Conservation (phyloP, 1,140 invertebrate genomes). For the Mercenaria mercenaria region DNA sequence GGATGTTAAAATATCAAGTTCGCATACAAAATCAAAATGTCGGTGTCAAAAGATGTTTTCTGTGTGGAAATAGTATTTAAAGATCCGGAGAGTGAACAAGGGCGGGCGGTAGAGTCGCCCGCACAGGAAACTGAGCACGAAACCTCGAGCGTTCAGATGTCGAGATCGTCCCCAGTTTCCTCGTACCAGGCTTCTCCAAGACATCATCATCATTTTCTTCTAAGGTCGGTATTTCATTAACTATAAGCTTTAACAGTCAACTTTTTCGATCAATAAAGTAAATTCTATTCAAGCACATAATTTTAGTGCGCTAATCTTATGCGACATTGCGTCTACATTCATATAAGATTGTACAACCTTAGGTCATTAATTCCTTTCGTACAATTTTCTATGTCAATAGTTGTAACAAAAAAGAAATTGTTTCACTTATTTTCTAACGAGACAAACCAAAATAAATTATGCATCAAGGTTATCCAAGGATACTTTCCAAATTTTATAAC, state of each 20-base stretch:
- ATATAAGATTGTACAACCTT: not conserved
- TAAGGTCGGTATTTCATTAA: conserved; percentile 29
- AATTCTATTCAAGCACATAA: too few species aligned
- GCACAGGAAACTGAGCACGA: not conserved
- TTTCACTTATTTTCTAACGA: too few species aligned
- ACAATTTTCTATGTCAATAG: too few species aligned
- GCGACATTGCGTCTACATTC: not conserved
- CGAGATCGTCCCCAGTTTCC: not conserved
- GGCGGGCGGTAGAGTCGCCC: not conserved
- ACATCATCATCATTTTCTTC: not conserved
- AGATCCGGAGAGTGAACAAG: not conserved
- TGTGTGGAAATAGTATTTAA: conserved; percentile 43
- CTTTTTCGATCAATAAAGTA: too few species aligned
- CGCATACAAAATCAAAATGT: not conserved
- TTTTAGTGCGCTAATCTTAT: not conserved
- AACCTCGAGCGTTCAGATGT: not conserved
- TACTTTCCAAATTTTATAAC: too few species aligned
- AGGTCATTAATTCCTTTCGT: not conserved
- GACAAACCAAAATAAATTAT: too few species aligned
- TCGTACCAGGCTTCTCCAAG: not conserved
- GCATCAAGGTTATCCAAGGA: too few species aligned
- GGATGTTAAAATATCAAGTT: not conserved
- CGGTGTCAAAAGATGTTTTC: not conserved
- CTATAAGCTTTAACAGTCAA: too few species aligned
- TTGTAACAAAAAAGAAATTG: too few species aligned